Conservation (phyloP, 2,888 invertebrate species). For the Seira sanloemensis region DNA sequence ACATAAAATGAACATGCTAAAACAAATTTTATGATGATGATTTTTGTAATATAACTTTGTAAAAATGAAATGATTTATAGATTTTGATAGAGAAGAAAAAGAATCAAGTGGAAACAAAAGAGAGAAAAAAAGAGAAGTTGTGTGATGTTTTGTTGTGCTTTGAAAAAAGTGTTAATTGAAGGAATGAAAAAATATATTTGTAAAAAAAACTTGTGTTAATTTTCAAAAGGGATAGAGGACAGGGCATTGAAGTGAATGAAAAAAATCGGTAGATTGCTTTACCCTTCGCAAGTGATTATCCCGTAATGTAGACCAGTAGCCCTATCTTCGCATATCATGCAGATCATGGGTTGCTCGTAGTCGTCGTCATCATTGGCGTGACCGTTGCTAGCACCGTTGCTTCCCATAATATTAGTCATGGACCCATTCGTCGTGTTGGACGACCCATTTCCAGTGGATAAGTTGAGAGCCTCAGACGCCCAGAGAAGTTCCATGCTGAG, state of each 20-base stretch:
- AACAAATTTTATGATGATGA: too few species aligned
- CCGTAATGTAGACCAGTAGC: constrained; percentile 99
- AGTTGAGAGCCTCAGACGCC: constrained; percentile 76
- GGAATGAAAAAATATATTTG: constrained; percentile 34
- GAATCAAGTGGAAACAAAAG: too few species aligned
- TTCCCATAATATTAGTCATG: constrained; percentile 48
- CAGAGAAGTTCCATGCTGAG: constrained; percentile 94
- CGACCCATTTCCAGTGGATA: constrained; percentile 70
- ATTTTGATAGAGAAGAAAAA: neutral
- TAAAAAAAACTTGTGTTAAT: neutral
- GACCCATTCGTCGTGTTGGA: constrained; percentile 68
- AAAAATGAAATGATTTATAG: too few species aligned
- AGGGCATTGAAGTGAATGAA: constrained; percentile 25
- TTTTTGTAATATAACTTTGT: neutral
- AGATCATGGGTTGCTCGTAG: constrained; percentile 95
- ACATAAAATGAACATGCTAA: constrained; percentile 24
- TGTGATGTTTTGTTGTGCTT: neutral
- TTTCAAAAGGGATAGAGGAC: constrained; percentile 4
- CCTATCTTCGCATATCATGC: constrained; percentile 99
- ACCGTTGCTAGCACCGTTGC: constrained; percentile 48
- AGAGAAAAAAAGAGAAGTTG: constrained; percentile 31
- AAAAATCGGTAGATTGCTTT: constrained; percentile 74
- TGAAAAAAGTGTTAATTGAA: constrained; percentile 7
- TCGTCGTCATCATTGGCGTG: constrained; percentile 78
- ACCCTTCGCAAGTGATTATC: constrained; percentile 99